Evolutionary conservation across 1,140 invertebrate species (phyloP).

Genomic region (Agrypnia vestita): DNA sequence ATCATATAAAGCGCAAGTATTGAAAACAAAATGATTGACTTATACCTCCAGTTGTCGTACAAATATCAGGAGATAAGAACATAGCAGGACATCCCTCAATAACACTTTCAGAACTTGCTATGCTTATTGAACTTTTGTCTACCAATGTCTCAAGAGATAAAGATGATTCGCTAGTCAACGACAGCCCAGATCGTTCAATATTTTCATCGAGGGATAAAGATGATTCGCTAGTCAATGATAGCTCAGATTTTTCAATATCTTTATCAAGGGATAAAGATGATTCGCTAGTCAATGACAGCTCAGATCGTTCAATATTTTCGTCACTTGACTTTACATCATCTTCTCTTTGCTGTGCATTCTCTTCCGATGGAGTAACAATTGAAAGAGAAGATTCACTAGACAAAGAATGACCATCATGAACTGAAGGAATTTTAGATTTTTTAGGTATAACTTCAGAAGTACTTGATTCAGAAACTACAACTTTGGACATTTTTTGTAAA

Average conservation of each 20-base stretch:
- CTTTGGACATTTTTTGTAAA: background rate
- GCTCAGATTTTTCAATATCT: no score
- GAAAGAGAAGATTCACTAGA: constrained; percentile 6
- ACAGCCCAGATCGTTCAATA: no score
- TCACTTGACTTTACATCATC: no score
- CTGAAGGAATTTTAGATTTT: constrained; percentile 12
- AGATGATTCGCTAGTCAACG: no score
- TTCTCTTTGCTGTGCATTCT: no score
- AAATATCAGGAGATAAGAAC: constrained; percentile 25
- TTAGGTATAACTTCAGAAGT: background rate
- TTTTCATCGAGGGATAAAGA: no score
- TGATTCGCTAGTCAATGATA: no score
- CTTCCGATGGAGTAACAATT: background rate
- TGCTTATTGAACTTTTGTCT: background rate
- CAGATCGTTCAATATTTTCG: background rate
- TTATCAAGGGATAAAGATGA: no score
- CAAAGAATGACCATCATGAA: background rate
- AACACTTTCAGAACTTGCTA: background rate
- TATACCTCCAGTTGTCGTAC: constrained; percentile 43
- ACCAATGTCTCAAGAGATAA: background rate
- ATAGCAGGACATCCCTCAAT: constrained; percentile 24
- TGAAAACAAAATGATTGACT: no score
- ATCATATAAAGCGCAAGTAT: no score
- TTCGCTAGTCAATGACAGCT: constrained; percentile 4
- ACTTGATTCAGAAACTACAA: background rate